Evolutionary conservation across 2,888 invertebrate species (phyloP).

Genomic region (Malthinus seriepunctatus): DNA sequence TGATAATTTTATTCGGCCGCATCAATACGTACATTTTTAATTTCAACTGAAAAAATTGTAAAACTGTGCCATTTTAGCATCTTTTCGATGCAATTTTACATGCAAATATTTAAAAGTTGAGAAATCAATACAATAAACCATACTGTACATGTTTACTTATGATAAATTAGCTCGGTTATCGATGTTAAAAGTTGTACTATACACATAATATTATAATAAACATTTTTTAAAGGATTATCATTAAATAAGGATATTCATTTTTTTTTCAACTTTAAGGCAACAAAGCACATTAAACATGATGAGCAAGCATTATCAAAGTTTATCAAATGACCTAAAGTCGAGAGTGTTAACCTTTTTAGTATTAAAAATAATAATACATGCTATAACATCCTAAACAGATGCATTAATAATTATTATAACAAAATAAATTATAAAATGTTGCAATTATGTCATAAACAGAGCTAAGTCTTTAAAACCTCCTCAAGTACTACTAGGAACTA

Average conservation of each 20-base stretch:
- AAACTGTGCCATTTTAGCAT: too few species aligned
- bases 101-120: too few species aligned
- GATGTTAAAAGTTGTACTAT: conserved; percentile 1
- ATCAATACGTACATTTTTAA: too few species aligned
- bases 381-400: background rate
- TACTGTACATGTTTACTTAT: conserved; percentile 4
- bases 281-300: conserved; percentile 3
- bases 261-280: background rate
- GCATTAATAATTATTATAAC: background rate
- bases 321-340: conserved; percentile 5
- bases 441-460: too few species aligned
- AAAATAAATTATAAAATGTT: background rate
- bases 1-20: too few species aligned
- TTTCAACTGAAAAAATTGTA: too few species aligned
- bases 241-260: background rate
- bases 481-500: too few species aligned
- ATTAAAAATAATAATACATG: background rate
- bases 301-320: background rate
- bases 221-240: conserved; percentile 1
- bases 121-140: conserved; percentile 4
- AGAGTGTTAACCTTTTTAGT: conserved; percentile 1
- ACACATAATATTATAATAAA: background rate
- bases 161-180: conserved; percentile 4
- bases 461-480: too few species aligned
- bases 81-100: too few species aligned